A percentile compares a stretch with the other conserved stretches of the same genome.
Evolutionary conservation across 2,797 vertebrate species (phyloP).

Genomic region (Cynopterus sphinx): DNA sequence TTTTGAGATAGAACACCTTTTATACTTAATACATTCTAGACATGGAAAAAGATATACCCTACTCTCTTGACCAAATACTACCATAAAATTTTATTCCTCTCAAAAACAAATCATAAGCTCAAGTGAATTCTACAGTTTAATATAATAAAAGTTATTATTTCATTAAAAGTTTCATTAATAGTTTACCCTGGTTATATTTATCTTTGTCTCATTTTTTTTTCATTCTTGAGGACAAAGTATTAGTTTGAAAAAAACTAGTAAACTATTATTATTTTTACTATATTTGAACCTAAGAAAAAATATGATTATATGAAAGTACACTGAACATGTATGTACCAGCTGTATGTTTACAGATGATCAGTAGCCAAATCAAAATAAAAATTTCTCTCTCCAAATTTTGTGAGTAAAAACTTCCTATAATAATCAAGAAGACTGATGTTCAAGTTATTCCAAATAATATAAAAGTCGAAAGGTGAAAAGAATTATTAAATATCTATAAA

Average conservation of each 20-base stretch:
- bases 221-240: neutral
- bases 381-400: neutral
- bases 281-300: neutral
- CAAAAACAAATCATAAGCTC: neutral
- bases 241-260: neutral
- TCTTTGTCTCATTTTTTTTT: neutral
- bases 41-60: neutral
- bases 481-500: slow-evolving; percentile 11
- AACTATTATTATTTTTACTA: slow-evolving; percentile 22
- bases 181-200: neutral
- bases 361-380: slow-evolving; percentile 3
- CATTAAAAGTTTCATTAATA: neutral
- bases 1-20: slow-evolving; percentile 20
- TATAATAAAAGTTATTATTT: neutral
- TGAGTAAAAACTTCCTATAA: neutral
- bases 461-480: neutral
- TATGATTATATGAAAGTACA: neutral
- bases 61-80: neutral
- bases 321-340: neutral
- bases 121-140: neutral
- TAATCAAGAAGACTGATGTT: neutral
- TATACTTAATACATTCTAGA: slow-evolving; percentile 1
- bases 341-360: neutral
- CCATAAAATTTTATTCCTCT: neutral
- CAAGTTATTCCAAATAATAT: slow-evolving; percentile 42